phyloP scores from a whole-genome alignment of 1,140 invertebrate species.

The Euura saliciscinereae region DNA sequence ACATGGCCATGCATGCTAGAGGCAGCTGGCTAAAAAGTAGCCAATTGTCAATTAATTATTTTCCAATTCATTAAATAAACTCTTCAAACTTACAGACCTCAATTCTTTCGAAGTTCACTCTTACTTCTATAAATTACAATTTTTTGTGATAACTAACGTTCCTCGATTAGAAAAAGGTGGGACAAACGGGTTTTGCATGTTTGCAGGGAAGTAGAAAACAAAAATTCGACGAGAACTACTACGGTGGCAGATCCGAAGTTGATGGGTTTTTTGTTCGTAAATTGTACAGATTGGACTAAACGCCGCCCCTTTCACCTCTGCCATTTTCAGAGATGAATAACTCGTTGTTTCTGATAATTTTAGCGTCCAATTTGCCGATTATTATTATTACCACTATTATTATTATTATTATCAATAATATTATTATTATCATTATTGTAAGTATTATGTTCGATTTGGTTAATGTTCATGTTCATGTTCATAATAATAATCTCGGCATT shows the following conservation, averaged over 20 bases:
- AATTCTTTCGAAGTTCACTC: neutral
- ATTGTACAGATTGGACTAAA: constrained; percentile 19
- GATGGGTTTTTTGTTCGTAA: neutral
- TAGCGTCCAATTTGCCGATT: constrained; percentile 36
- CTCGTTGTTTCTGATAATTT: constrained; percentile 19
- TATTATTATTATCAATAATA: constrained; percentile 14
- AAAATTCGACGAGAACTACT: neutral
- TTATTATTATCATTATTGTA: constrained; percentile 27
- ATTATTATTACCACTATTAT: constrained; percentile 30
- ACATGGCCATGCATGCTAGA: constrained; percentile 26
- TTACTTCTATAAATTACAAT: neutral
- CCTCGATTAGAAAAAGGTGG: neutral
- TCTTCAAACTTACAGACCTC: constrained; percentile 6
- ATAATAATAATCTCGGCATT: constrained; percentile 50
- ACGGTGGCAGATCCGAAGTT: neutral
- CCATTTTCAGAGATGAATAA: constrained; percentile 20
- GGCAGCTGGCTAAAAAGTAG: constrained; percentile 17
- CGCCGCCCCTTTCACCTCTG: constrained; percentile 20
- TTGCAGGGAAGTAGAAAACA: neutral
- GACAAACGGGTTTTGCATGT: neutral
- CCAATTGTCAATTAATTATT: constrained; percentile 16
- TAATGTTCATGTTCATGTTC: neutral
- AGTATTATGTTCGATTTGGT: constrained; percentile 12
- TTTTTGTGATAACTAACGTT: neutral
- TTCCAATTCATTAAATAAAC: constrained; percentile 18